phyloP scores from a whole-genome alignment of 2,888 invertebrate genomes.

The Spisula subtruncata region DNA sequence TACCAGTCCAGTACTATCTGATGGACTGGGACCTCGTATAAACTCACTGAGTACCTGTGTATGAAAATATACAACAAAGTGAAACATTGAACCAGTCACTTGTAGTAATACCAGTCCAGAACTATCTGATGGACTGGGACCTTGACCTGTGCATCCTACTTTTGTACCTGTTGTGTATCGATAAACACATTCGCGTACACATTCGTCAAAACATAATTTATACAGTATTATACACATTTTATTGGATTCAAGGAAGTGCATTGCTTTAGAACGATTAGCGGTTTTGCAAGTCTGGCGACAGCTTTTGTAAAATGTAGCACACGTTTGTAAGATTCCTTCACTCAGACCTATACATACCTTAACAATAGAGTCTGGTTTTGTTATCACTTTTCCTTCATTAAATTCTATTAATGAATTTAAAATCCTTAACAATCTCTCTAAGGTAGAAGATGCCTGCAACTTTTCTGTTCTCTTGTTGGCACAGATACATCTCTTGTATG shows the following conservation, averaged over 20 bases:
- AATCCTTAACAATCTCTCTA: slow-evolving; percentile 76
- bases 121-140: slow-evolving; percentile 54
- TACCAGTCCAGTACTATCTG: slow-evolving; percentile 63
- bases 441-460: slow-evolving; percentile 52
- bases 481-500: slow-evolving; percentile 29
- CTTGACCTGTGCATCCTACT: too few species aligned
- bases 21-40: slow-evolving; percentile 65
- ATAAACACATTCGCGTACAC: too few species aligned
- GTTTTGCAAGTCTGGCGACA: too few species aligned
- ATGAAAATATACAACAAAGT: not conserved
- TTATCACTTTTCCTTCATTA: slow-evolving; percentile 78
- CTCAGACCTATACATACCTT: too few species aligned
- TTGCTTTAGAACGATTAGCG: too few species aligned
- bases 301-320: too few species aligned
- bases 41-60: slow-evolving; percentile 73
- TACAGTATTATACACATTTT: too few species aligned
- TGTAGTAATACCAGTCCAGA: slow-evolving; percentile 71
- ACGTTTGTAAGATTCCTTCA: too few species aligned
- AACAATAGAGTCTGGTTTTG: slow-evolving; percentile 77
- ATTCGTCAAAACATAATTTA: too few species aligned
- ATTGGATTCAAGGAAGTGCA: too few species aligned
- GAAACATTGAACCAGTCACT: slow-evolving; percentile 60
- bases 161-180: too few species aligned
- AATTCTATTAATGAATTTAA: slow-evolving; percentile 76
- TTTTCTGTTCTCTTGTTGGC: slow-evolving; percentile 49